These are phyloP conservation scores for Temnothorax rugatulus DNA, from an alignment of 2,888 invertebrate species.

Conservation along the genomic window DNA sequence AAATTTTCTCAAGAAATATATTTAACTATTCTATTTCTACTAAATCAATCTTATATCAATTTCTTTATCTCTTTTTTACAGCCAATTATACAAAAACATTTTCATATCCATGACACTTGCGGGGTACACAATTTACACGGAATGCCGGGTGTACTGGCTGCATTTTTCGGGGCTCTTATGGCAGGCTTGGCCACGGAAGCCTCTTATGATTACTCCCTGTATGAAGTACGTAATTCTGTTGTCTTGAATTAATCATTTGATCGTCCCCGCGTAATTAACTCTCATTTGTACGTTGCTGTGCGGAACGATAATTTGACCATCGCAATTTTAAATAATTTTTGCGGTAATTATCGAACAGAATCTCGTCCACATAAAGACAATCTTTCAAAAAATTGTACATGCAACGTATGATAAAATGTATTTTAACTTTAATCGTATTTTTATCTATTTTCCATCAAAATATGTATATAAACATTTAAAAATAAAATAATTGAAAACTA, in stretches of 20 bases:
- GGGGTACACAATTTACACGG: slow-evolving; percentile 99
- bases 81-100: slow-evolving; percentile 88
- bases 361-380: neutral
- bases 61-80: slow-evolving; percentile 80
- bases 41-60: neutral
- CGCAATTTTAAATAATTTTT: neutral
- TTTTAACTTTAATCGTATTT: neutral
- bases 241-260: slow-evolving; percentile 56
- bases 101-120: slow-evolving; percentile 94
- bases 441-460: neutral
- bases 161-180: slow-evolving; percentile 92
- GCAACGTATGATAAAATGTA: neutral
- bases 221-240: slow-evolving; percentile 81
- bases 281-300: neutral
- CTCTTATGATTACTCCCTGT: slow-evolving; percentile 88
- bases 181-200: slow-evolving; percentile 90
- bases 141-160: slow-evolving; percentile 96
- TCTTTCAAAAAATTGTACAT: neutral
- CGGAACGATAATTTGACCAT: neutral
- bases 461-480: neutral
- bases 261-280: slow-evolving; percentile 56
- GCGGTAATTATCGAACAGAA: neutral
- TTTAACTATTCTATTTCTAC: neutral
- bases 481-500: neutral
- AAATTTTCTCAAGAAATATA: neutral